phyloP scores from a whole-genome alignment of 2,113 vertebrate genomes.

The Lathamus discolor region DNA sequence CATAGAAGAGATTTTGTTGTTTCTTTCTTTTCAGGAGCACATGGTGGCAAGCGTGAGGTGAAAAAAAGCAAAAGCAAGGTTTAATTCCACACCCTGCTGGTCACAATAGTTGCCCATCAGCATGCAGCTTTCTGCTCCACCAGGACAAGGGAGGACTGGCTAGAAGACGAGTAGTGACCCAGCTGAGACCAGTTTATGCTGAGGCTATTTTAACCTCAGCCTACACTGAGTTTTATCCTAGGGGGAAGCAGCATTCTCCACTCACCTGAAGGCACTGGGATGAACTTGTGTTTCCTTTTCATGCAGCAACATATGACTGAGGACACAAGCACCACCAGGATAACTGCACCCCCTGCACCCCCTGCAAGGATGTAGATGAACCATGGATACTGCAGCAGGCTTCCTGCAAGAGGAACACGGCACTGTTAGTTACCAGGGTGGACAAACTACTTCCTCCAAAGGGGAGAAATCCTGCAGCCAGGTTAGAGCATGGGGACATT shows the following conservation, averaged over 20 bases:
- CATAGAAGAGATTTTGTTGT: background rate
- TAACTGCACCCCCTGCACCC: background rate
- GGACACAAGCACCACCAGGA: constrained; percentile 40
- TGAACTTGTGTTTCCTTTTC: constrained; percentile 60
- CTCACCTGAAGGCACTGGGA: constrained; percentile 64
- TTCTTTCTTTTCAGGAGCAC: background rate
- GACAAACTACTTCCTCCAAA: background rate
- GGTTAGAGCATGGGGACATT: background rate
- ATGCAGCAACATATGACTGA: constrained; percentile 58
- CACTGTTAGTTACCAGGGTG: background rate
- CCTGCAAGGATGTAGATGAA: constrained; percentile 62
- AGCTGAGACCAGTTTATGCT: background rate
- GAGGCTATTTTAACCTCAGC: background rate
- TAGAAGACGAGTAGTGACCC: background rate
- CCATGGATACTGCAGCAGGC: constrained; percentile 48
- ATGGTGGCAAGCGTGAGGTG: background rate
- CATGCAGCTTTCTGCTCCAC: background rate
- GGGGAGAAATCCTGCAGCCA: background rate
- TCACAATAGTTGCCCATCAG: background rate
- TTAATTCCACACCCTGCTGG: background rate
- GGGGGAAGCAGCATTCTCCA: background rate
- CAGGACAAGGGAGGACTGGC: background rate
- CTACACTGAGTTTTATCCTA: background rate
- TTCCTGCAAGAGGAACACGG: background rate
- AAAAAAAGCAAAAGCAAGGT: background rate